A percentile compares a stretch with the other conserved stretches of the same genome.
Conservation (phyloP, 2,888 invertebrate species). For the Leptopilina drosophilae region DNA sequence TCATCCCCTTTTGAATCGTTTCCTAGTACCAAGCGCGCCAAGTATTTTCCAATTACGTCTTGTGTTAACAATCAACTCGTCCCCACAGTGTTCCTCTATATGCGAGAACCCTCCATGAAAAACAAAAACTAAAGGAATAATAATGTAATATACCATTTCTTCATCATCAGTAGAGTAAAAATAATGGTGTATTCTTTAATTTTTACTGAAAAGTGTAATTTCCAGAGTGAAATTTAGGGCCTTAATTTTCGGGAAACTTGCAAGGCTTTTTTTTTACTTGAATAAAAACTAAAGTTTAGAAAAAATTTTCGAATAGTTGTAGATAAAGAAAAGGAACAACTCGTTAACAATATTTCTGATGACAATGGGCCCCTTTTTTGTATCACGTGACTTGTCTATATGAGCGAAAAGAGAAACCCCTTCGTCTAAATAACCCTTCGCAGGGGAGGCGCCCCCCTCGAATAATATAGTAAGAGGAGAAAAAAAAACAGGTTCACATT, state of each 20-base stretch:
- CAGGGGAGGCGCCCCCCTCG: constrained; percentile 48
- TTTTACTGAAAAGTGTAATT: too few species aligned
- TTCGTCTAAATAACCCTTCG: constrained; percentile 44
- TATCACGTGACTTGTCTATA: constrained; percentile 30
- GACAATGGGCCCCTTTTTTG: neutral
- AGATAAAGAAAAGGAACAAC: neutral
- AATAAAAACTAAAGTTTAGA: neutral
- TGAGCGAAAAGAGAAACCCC: neutral
- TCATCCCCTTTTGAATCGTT: neutral
- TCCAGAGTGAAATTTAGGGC: too few species aligned
- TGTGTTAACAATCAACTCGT: constrained; percentile 69
- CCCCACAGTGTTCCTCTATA: constrained; percentile 57
- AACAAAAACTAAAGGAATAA: neutral
- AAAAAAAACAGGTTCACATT: constrained; percentile 56
- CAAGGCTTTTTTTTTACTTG: too few species aligned
- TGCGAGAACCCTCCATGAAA: neutral
- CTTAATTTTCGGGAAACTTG: too few species aligned
- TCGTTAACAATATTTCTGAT: constrained; percentile 18
- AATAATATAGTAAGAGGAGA: too few species aligned
- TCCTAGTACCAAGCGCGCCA: constrained; percentile 65
- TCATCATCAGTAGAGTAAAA: too few species aligned
- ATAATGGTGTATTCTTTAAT: too few species aligned
- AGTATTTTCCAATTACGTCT: constrained; percentile 75
- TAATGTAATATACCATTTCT: neutral
- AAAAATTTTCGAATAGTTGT: neutral